A percentile compares a stretch with the other conserved stretches of the same genome.
Evolutionary conservation across 2,797 vertebrate species (phyloP).

Genomic region (Poeciliopsis presidionis): DNA sequence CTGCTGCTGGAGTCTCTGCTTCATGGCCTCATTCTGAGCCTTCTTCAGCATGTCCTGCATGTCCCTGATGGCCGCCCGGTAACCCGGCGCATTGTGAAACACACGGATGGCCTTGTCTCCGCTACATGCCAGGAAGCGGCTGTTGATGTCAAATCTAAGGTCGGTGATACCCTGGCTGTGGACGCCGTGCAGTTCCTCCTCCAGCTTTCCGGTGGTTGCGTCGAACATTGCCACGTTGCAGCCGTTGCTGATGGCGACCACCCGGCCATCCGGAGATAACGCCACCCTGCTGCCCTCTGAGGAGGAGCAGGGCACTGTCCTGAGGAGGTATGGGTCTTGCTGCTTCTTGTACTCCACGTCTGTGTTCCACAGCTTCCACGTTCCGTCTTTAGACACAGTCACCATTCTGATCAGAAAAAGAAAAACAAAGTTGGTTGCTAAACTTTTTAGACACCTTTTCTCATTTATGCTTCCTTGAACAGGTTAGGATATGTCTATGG

Average conservation of each 20-base stretch:
- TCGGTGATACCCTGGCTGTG: conserved; percentile 82
- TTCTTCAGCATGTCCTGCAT: conserved; percentile 89
- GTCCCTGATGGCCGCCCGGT: conserved; percentile 87
- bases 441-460: not conserved
- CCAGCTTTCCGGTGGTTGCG: conserved; percentile 80
- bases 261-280: conserved; percentile 88
- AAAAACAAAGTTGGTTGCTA: not conserved
- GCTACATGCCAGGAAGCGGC: conserved; percentile 86
- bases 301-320: conserved; percentile 82
- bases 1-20: conserved; percentile 90
- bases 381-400: conserved; percentile 92
- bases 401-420: conserved; percentile 85
- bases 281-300: conserved; percentile 81
- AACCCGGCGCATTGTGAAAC: conserved; percentile 90
- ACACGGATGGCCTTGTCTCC: conserved; percentile 88
- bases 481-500: too few relatives aligned
- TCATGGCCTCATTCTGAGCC: conserved; percentile 84
- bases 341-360: conserved; percentile 96
- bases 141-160: conserved; percentile 88
- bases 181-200: conserved; percentile 84
- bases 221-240: conserved; percentile 83
- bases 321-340: conserved; percentile 93
- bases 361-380: conserved; percentile 96
- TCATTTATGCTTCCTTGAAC: not conserved
- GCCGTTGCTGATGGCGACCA: conserved; percentile 84